Base-by-base conservation (phyloP, 2,888 invertebrate genomes). In the Cryptocephalus primarius region DNA sequence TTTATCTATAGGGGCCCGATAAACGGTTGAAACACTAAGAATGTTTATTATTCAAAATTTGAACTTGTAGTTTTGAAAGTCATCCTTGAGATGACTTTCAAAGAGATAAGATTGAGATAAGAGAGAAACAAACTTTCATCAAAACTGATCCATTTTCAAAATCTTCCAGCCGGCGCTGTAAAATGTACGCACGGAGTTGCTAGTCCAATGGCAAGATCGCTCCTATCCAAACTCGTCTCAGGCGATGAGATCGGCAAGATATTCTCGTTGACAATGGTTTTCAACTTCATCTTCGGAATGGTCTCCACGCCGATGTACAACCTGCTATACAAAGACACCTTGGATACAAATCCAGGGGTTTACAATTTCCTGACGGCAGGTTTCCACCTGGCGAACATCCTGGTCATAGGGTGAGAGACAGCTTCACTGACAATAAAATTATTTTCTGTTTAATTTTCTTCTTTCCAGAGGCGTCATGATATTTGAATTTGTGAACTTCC, bases 221-320 rank as follows among this genome's bases (percentile, higher is more conserved):
- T 79, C 47, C 59, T 83, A 33, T 77, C 82, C 1, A 82, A 81
- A 62, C 71, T 75, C 33, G 70, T 82, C 14, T 75, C 78, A 1
- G 53, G 69, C 8, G 73, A 77, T 46, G 83, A 83, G 55, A 70
- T 78, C 8, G 76, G 76, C 61, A 70, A 71, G 69, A 75, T 84
- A 22, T 85, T 84, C 61, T 78, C 85, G 0, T 68, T 85, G 43
- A 76, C 80, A 59, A 76, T 81, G 33, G 75, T 80, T 3, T 59
- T 82, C 22, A 85, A 85, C 67, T 79, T 81, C 11, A 55, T 78
- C 39, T 73, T 77, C 31, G 81, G 81, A 1, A 69, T 85, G 44
- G 56, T 78, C 3, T 74, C 82, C 0, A 74, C 80, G 1, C 73
- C 82, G 1, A 52, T 85, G 1, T 87, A 80, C 63, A 80, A 79